phyloP scores from a whole-genome alignment of 2,888 invertebrate genomes.

The Dascillus cervinus region DNA sequence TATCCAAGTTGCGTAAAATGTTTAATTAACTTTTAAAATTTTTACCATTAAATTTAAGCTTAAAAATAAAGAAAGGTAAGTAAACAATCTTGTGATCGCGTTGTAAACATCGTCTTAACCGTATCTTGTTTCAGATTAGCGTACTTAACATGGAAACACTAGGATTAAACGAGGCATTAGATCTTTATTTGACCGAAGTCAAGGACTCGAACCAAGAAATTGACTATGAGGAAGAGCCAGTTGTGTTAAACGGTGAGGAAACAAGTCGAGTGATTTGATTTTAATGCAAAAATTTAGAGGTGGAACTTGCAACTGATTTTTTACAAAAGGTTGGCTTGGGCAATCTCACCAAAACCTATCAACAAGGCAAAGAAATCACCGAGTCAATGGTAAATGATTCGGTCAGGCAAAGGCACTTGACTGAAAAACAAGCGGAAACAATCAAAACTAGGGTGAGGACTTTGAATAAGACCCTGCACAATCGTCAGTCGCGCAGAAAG shows the following conservation, averaged over 20 bases:
- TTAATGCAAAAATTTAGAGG: conserved; percentile 51
- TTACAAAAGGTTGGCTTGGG: conserved; percentile 64
- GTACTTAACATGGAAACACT: conserved; percentile 12
- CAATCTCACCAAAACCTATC: conserved; percentile 62
- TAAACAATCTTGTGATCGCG: too few species aligned
- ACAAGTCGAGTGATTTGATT: conserved; percentile 6
- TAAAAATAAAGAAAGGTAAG: too few species aligned
- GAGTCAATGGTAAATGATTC: conserved; percentile 54
- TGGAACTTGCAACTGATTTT: conserved; percentile 72
- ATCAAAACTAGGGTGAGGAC: conserved; percentile 66
- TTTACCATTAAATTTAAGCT: too few species aligned
- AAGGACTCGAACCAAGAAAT: conserved; percentile 33
- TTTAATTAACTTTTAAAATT: too few species aligned
- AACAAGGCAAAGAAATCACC: conserved; percentile 58
- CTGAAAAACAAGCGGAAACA: conserved; percentile 69
- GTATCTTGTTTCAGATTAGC: not conserved
- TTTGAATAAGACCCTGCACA: conserved; percentile 67
- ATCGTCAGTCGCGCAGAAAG: conserved; percentile 53
- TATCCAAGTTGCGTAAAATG: too few species aligned
- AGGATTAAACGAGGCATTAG: conserved; percentile 27
- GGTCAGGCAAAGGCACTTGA: conserved; percentile 52
- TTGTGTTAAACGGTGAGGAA: conserved; percentile 30
- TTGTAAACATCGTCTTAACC: too few species aligned
- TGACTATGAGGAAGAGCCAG: conserved; percentile 30
- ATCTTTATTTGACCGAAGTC: conserved; percentile 36